Conservation (phyloP, 2,113 vertebrate species). For the Vireo altiloquus region DNA sequence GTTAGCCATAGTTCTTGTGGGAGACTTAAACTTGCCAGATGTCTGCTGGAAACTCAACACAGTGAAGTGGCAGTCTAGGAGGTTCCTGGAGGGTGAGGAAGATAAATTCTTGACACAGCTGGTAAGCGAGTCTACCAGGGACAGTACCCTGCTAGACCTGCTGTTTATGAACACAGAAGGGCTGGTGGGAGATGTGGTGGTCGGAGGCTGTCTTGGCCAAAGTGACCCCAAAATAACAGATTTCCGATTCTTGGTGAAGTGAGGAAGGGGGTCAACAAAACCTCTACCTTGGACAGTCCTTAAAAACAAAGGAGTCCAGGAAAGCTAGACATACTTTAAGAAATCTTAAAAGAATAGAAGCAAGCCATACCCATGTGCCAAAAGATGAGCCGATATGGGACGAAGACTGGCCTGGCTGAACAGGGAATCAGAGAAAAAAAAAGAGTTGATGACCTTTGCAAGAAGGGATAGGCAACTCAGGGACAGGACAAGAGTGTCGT, state of each 20-base stretch:
- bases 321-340: neutral
- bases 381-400: accelerated
- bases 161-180: neutral
- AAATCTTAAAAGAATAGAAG: neutral
- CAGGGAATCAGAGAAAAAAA: neutral
- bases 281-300: neutral
- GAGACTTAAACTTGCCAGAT: neutral
- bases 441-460: neutral
- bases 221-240: accelerated
- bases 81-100: neutral
- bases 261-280: neutral
- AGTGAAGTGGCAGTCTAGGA: neutral
- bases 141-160: neutral
- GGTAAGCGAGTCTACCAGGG: neutral
- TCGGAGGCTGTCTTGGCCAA: accelerated
- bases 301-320: neutral
- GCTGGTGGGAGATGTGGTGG: neutral
- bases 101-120: neutral
- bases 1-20: neutral
- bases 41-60: neutral
- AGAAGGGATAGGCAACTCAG: neutral
- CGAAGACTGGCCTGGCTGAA: neutral
- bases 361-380: neutral
- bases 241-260: neutral
- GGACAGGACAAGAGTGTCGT: neutral